Conservation (phyloP, 2,888 invertebrate species). For the Seira musarum region DNA sequence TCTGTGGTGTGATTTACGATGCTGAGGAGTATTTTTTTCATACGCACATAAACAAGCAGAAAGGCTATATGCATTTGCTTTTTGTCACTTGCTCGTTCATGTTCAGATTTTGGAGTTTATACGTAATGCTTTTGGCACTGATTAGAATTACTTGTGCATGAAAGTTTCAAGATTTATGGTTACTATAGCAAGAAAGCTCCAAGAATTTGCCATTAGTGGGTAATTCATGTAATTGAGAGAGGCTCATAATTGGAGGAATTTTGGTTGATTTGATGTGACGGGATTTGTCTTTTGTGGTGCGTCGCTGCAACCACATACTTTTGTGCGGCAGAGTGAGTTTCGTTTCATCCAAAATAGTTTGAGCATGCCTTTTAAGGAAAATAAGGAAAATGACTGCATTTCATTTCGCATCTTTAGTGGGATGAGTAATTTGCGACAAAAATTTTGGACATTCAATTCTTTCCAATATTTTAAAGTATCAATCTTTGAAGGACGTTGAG, state of each 20-base stretch:
- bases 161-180: background rate
- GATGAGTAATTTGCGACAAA: slow-evolving; percentile 8
- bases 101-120: background rate
- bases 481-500: background rate
- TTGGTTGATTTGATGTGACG: background rate
- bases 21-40: background rate
- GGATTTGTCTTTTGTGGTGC: slow-evolving; percentile 2
- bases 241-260: background rate
- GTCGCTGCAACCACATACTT: background rate
- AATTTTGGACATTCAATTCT: background rate
- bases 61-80: slow-evolving; percentile 1
- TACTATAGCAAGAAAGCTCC: background rate
- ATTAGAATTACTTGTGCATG: background rate
- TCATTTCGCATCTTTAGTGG: background rate
- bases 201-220: background rate
- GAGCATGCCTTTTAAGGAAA: slow-evolving; percentile 31
- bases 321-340: background rate
- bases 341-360: slow-evolving; percentile 30
- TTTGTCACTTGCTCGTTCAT: background rate
- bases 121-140: background rate
- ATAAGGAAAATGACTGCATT: slow-evolving; percentile 4
- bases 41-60: background rate
- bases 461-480: background rate
- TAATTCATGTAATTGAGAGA: background rate
- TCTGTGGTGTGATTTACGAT: background rate